Percentiles rank a stretch among this genome's conserved stretches.
Conservation (phyloP, 2,797 vertebrate species). For the Ambastaia sidthimunki region DNA sequence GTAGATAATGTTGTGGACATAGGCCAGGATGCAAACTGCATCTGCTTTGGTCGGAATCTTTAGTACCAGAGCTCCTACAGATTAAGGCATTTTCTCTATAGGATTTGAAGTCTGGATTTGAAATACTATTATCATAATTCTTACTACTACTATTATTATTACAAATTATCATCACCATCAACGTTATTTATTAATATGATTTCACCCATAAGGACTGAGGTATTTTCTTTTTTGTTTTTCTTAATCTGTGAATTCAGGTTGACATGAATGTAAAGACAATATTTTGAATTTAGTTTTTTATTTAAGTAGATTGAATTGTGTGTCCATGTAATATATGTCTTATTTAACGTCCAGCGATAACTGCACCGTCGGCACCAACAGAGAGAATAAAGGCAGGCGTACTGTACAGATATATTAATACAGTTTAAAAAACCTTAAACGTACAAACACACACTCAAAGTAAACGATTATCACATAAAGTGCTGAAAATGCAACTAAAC, state of each 20-base stretch:
- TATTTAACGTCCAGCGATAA: slow-evolving; percentile 82
- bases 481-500: slow-evolving; percentile 73
- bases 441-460: slow-evolving; percentile 59
- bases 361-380: slow-evolving; percentile 70
- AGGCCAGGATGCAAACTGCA: slow-evolving; percentile 49
- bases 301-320: slow-evolving; percentile 81
- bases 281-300: slow-evolving; percentile 80
- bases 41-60: slow-evolving; percentile 62
- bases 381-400: slow-evolving; percentile 71
- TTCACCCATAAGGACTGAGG: slow-evolving; percentile 75
- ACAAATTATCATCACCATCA: slow-evolving; percentile 72
- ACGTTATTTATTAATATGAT: slow-evolving; percentile 83
- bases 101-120: slow-evolving; percentile 71
- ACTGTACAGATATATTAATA: slow-evolving; percentile 71
- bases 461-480: slow-evolving; percentile 67
- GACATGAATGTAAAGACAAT: slow-evolving; percentile 87
- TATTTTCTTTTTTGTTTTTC: slow-evolving; percentile 66
- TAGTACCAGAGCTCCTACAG: slow-evolving; percentile 70
- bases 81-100: slow-evolving; percentile 63
- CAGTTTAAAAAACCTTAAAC: slow-evolving; percentile 49
- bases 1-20: slow-evolving; percentile 48
- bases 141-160: slow-evolving; percentile 69
- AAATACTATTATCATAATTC: slow-evolving; percentile 62
- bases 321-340: slow-evolving; percentile 87
- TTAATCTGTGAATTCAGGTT: slow-evolving; percentile 86